These are phyloP conservation scores for Protonibea diacanthus DNA, from an alignment of 2,797 vertebrate species.

Conservation along the genomic window DNA sequence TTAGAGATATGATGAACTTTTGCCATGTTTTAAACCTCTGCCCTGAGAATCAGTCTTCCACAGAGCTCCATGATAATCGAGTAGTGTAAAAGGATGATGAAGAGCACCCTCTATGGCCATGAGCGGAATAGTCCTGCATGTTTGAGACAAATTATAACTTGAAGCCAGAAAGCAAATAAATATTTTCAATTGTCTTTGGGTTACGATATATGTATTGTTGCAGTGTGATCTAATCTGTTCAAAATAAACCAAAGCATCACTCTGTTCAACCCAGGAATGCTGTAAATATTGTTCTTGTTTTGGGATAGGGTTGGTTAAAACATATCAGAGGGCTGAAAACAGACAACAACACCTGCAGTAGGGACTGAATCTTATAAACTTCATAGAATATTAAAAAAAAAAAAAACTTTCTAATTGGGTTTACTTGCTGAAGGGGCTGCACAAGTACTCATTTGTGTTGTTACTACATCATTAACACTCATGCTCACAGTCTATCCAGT, in stretches of 20 bases:
- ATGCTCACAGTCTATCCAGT: neutral
- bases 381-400: neutral
- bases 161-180: neutral
- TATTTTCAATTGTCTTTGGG: neutral
- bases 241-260: neutral
- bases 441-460: constrained; percentile 18
- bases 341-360: constrained; percentile 19
- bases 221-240: constrained; percentile 1
- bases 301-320: constrained; percentile 8
- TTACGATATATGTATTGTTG: neutral
- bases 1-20: neutral
- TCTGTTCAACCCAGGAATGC: neutral
- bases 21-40: neutral
- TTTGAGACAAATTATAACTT: neutral
- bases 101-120: constrained; percentile 53
- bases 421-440: constrained; percentile 6
- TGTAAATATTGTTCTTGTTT: constrained; percentile 1
- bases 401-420: neutral
- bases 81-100: constrained; percentile 6
- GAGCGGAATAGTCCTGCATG: constrained; percentile 10
- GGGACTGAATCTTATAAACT: constrained; percentile 7
- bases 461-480: constrained; percentile 38
- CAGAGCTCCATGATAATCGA: neutral
- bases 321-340: neutral
- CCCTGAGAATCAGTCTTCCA: neutral